Evolutionary conservation across 1,140 invertebrate genomes (phyloP).

Genomic region (Tetramorium parvispinum): DNA sequence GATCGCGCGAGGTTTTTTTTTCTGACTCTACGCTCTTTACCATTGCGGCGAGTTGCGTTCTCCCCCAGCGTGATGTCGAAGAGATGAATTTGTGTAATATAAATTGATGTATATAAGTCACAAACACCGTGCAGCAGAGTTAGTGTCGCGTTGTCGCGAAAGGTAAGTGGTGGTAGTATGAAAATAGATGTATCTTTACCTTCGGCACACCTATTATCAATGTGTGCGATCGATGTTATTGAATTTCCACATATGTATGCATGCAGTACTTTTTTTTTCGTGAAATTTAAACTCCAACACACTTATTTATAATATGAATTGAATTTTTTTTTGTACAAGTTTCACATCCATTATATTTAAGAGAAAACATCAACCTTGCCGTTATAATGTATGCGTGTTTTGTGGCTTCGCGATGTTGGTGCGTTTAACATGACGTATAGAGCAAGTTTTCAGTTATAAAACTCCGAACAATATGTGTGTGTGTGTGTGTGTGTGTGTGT

Average conservation of each 20-base stretch:
- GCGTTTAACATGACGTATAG: slow-evolving; percentile 14
- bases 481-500: too few species aligned
- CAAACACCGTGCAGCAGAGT: slow-evolving; percentile 13
- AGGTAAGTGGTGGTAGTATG: neutral
- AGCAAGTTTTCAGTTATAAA: slow-evolving; percentile 32
- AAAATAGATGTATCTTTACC: slow-evolving; percentile 33
- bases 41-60: neutral
- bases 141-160: neutral
- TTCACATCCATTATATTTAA: slow-evolving; percentile 4
- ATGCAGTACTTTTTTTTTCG: slow-evolving; percentile 21
- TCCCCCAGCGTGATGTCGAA: neutral
- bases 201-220: slow-evolving; percentile 14
- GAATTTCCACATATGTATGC: slow-evolving; percentile 26
- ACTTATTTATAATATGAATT: neutral
- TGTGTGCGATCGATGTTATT: slow-evolving; percentile 19
- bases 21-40: slow-evolving; percentile 38
- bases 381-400: slow-evolving; percentile 7
- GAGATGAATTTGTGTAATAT: slow-evolving; percentile 23
- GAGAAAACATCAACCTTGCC: slow-evolving; percentile 4
- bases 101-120: slow-evolving; percentile 13
- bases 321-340: neutral
- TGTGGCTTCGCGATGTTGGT: neutral
- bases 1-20: slow-evolving; percentile 18
- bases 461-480: neutral
- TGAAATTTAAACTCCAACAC: neutral